Conservation (phyloP, 2,888 invertebrate genomes). For the Cataglyphis livida region DNA sequence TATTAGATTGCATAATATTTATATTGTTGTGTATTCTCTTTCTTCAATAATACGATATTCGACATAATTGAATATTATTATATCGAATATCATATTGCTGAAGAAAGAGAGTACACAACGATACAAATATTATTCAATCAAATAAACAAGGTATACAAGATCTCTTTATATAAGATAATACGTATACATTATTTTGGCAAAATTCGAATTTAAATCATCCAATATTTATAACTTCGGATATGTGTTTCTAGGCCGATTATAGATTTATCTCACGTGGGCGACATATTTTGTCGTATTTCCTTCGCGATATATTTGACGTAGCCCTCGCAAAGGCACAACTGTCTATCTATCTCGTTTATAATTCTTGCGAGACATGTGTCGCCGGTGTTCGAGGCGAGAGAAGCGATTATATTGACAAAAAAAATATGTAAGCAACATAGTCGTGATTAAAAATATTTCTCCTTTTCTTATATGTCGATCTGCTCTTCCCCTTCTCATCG, state of each 20-base stretch:
- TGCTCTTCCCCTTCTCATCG: neutral
- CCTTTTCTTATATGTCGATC: neutral
- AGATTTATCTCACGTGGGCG: constrained; percentile 36
- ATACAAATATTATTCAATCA: neutral
- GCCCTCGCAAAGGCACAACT: constrained; percentile 42
- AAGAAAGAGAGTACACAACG: neutral
- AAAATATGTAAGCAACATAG: constrained; percentile 27
- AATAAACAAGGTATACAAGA: neutral
- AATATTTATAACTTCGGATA: constrained; percentile 58
- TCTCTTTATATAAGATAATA: neutral
- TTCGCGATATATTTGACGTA: constrained; percentile 14
- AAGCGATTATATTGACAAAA: constrained; percentile 24
- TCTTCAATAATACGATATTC: neutral
- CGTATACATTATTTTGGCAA: constrained; percentile 8
- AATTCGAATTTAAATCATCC: neutral
- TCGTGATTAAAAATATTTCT: constrained; percentile 23
- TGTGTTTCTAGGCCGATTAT: constrained; percentile 69
- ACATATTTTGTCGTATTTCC: neutral
- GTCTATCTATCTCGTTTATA: constrained; percentile 45
- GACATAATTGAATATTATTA: neutral
- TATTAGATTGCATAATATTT: neutral
- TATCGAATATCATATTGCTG: neutral
- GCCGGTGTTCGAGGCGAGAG: constrained; percentile 23
- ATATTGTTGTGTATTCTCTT: neutral
- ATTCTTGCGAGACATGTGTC: constrained; percentile 36